Base-by-base conservation (phyloP, 2,797 vertebrate genomes). In the Sternarchorhynchus goeldii region DNA sequence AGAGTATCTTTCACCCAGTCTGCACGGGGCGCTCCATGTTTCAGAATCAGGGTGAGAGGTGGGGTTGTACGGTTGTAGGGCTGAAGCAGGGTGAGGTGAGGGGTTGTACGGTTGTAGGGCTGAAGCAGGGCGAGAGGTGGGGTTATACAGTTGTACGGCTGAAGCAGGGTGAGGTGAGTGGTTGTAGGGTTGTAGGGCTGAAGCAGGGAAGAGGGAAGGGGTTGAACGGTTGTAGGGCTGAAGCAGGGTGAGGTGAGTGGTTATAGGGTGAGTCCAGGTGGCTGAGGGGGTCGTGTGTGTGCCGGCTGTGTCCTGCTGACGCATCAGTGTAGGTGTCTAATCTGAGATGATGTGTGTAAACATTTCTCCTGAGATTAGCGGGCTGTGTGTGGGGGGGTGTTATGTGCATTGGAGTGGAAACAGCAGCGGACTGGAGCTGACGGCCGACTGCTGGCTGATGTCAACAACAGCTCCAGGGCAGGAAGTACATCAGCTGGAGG, bases 391-490 rank as follows among this genome's bases (percentile, higher is more conserved):
- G 45, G 12, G 45, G 12, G 45, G 12, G 45, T 14, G 45, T 5
- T n/a, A 36, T 66, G 82, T 41, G 66, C 34, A 29, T 86, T 80
- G 84, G 70, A 89, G 80, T 83, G 70, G 80, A 92, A 91, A 88
- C 81, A 63, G 84, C 68, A 8, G 25, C 77, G 76, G 82, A 86
- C 85, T 76, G 53, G 85, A 88, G 83, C 78, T 81, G 86, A 87
- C 77, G 79, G n/a, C 79, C 85, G 85, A 75, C 83, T 18, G 81
- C 90, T 88, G 90, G 89, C 88, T 86, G 83, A 91, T 88, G 89
- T 93, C 89, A 87, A 84, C 89, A 91, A 87, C 90, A 91, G 90
- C 90, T 92, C 88, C 67, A 84, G 90, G 87, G 83, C 91, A 92
- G 91, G 91, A 93, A 93, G 87, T 89, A 64, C 84, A 88, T 87